Evolutionary conservation across 2,888 invertebrate species (phyloP), one percentile per base, ranked within the genome.

Genomic region (Scrobipalpa costella): DNA sequence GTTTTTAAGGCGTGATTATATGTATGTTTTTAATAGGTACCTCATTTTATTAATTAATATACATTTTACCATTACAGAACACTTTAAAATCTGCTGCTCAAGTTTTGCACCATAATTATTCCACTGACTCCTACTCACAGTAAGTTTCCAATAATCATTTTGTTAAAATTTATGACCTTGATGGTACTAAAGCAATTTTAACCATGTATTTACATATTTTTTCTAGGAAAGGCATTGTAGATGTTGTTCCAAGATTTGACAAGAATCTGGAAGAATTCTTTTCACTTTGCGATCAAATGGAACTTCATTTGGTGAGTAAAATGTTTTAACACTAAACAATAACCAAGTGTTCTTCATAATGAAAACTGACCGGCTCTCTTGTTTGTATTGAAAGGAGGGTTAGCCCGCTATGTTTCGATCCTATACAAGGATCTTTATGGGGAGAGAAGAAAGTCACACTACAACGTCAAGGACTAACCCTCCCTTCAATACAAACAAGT

Each of bases 201-300:
- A 15, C n/a, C 5, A 44, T 15, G 8, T 2, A 6, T 21, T 50
- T 50, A 17, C 2, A 63, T 57, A n/a, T 68, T 63, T 71, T 66
- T 63, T 92, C 92, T 84, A 96, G 96, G 68, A 96, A 97, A 84
- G 95, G 95, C 40, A 11, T 19, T 1, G 95, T 96, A 68, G 93
- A 94, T 63, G 94, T 95, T 49, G 94, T 95, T 60, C 95, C 96
- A 0, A 92, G 97, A 63, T 97, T 97, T 85, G 98, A 98, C 79
- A 97, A 97, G 81, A 95, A 96, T 74, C 91, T 98, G 69, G 98
- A 98, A 88, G 98, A 98, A 73, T 98, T 98, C 81, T 98, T 97
- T 82, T 96, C 98, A 0, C 94, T 98, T 58, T 98, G 98, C 86
- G 98, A 98, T 86, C 98, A 98, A 92, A 97, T 98, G 79, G 98